Base-by-base conservation (phyloP, 2,797 vertebrate species). In the Lithobates sylvaticus region DNA sequence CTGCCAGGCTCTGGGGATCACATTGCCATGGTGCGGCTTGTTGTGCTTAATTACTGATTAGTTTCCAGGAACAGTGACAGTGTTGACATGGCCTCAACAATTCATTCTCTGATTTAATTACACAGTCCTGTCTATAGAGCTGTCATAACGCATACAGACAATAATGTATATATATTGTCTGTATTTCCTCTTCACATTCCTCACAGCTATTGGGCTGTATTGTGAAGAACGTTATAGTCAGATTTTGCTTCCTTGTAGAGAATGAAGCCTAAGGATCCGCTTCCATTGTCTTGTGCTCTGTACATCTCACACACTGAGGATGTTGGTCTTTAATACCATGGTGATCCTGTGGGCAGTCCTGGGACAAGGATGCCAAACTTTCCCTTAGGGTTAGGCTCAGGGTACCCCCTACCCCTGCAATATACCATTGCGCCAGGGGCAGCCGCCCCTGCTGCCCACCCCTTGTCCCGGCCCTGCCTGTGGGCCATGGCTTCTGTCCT, bases 61-160 rank as follows among this genome's bases (percentile, higher is more conserved):
- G 75, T 29, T 86, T 87, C 85, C 80, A 65, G 85, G 85, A 87
- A 87, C 64, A 16, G 58, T 85, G 36, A 78, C 42, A 10, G 80
- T 16, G 54, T 73, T 65, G 36, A 76, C 50, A 50, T 21, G 18
- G 18, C 44, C 50, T 36, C 29, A 27, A 7, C 16, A 42, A 42
- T 74, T 75, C 32, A 36, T 44, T 64, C 29, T 42, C 61, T 50
- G 42, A 21, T 7, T 10, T 58, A 34, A 84, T 54, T 50, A 65
- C 27, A 23, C 27, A 42, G 3, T 21, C 21, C 47, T 2, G 9
- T 67, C 65, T 9, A 23, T 23, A n/a, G 54, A 61, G 54, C 21
- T 23, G 54, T 61, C 18, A 54, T 54, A 16, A 54, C 0, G 13
- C 13, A 5, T 29, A 29, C 2, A 29, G 29, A 29, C 29, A 29